Percentiles rank a stretch among this genome's conserved stretches.
phyloP scores from a whole-genome alignment of 2,888 invertebrate species.

The Cantharis rustica region DNA sequence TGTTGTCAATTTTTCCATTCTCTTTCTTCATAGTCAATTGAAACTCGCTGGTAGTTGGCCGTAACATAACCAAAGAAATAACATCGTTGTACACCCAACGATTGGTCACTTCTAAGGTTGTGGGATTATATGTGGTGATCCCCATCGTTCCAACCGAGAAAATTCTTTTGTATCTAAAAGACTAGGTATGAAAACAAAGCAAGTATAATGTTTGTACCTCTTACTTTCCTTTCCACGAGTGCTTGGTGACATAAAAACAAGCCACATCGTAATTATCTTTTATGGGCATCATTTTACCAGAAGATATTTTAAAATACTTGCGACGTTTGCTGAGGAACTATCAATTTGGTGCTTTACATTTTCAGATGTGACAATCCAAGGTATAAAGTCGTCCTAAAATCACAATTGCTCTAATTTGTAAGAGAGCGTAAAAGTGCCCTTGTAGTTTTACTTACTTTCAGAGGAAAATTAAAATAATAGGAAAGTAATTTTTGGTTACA shows the following conservation, averaged over 20 bases:
- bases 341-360: background rate
- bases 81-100: constrained; percentile 88
- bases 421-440: background rate
- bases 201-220: constrained; percentile 42
- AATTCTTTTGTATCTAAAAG: constrained; percentile 86
- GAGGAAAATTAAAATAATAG: constrained; percentile 18
- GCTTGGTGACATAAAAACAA: constrained; percentile 96
- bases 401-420: background rate
- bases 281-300: constrained; percentile 73
- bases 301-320: background rate
- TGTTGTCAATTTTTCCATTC: constrained; percentile 82
- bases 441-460: constrained; percentile 7
- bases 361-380: background rate
- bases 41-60: constrained; percentile 65
- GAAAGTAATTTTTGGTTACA: constrained; percentile 1
- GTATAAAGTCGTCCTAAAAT: background rate
- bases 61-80: constrained; percentile 60
- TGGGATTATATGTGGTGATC: constrained; percentile 97
- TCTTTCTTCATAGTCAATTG: constrained; percentile 86
- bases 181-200: constrained; percentile 16
- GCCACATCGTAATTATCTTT: constrained; percentile 96
- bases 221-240: constrained; percentile 98
- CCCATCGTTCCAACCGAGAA: constrained; percentile 95
- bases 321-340: background rate
- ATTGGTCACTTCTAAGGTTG: constrained; percentile 87